Evolutionary conservation across 2,113 vertebrate genomes (phyloP).

Genomic region (Promerops cafer): DNA sequence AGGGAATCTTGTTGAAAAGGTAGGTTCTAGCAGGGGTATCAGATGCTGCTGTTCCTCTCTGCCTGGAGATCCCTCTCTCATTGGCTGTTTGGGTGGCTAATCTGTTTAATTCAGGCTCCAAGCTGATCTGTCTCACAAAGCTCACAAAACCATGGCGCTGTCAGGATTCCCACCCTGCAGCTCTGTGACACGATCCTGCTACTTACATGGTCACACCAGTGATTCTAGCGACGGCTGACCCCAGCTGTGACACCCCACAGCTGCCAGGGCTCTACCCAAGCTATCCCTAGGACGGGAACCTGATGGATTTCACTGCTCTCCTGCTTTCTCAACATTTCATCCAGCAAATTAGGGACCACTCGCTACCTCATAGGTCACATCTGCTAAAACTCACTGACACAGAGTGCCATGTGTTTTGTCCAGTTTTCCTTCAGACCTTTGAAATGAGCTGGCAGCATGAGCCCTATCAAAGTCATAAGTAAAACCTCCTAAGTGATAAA

Average conservation of each 20-base stretch:
- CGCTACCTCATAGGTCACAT: accelerated
- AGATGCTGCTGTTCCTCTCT: accelerated
- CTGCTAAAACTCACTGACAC: not conserved
- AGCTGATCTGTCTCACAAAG: not conserved
- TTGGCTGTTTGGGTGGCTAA: not conserved
- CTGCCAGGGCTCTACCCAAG: not conserved
- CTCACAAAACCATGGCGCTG: not conserved
- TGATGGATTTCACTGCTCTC: not conserved
- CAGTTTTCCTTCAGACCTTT: not conserved
- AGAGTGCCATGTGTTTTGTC: accelerated
- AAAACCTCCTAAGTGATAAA: not conserved
- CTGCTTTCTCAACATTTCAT: not conserved
- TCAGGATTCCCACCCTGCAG: accelerated
- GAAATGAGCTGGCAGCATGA: not conserved
- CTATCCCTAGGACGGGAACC: not conserved
- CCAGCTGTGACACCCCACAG: not conserved
- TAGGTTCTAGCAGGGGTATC: not conserved
- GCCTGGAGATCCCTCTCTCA: not conserved
- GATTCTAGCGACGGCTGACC: not conserved
- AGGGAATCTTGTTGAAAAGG: constrained; percentile 89
- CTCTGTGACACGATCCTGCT: accelerated
- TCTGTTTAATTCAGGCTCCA: not conserved
- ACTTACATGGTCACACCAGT: accelerated
- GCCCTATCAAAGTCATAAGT: not conserved
- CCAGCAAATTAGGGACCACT: not conserved